Base-by-base conservation (phyloP, 2,113 vertebrate species). In the Eidolon helvum region DNA sequence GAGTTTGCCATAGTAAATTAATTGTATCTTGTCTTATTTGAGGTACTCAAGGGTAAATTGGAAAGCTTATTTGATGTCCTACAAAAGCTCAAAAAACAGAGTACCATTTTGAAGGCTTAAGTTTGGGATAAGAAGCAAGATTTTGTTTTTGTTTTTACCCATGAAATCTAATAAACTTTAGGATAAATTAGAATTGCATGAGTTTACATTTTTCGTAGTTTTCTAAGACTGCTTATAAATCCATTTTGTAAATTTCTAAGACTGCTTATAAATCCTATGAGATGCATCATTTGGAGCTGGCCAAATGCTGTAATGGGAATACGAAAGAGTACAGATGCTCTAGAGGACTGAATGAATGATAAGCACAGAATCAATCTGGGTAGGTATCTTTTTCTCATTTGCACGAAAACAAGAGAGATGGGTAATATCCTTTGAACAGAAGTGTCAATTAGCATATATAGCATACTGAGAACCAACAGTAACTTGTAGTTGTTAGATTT, bases 101-200 rank as follows among this genome's bases (percentile, higher is more conserved):
- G 61, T 45, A 53, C 6, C 45, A 87, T 88, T 90, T 45, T 66
- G n/a, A 83, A 38, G 57, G 15, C 59, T 78, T 78, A 50, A 22
- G 5, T 71, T 91, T 93, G 69, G 40, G 40, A 61, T 50, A 24
- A 53, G 57, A 86, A 91, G 45, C 40, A 87, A 66, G 33, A 2
- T 87, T 87, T 66, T 78, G n/a, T n/a, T 82, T 57, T 48, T 94
- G 12, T 35, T 48, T 88, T 85, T 78, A 91, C 57, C 65, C 33
- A 43, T 63, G 57, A 95, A 63, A 84, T 75, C 35, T 18, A 94
- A 82, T 53, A 84, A 95, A 80, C 53, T 92, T 77, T 57, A 78
- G 35, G 88, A 78, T 30, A 12, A 93, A 87, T 59, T 89, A 84
- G 38, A 91, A 95, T 45, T 68, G 3, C 30, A 38, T 45, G 66